These are phyloP conservation scores for Hedya salicella DNA, from an alignment of 2,888 invertebrate species.

Conservation along the genomic window DNA sequence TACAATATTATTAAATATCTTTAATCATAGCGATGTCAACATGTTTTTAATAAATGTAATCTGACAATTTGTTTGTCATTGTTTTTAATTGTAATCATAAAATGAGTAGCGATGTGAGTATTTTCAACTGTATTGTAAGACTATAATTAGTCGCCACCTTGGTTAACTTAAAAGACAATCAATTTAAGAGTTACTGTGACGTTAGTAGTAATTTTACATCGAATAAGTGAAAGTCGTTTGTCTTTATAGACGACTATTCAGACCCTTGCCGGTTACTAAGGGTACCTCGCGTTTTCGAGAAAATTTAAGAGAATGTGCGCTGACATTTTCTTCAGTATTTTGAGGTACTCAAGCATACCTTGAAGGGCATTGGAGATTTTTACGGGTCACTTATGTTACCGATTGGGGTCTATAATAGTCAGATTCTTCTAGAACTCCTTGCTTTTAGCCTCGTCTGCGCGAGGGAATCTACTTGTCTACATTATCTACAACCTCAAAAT, in stretches of 20 bases:
- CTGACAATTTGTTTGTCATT: conserved; percentile 25
- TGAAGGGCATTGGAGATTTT: not conserved
- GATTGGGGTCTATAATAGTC: conserved; percentile 48
- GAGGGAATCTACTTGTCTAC: conserved; percentile 41
- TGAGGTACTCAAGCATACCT: not conserved
- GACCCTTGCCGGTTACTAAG: not conserved
- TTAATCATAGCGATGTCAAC: conserved; percentile 34
- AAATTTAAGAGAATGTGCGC: not conserved
- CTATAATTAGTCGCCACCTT: conserved; percentile 58
- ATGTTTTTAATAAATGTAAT: conserved; percentile 33
- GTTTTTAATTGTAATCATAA: conserved; percentile 26
- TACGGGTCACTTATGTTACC: conserved; percentile 47
- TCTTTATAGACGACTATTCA: conserved; percentile 24
- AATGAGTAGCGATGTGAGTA: conserved; percentile 43
- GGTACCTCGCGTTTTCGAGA: not conserved
- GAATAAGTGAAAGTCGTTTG: conserved; percentile 45
- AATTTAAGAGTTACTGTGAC: conserved; percentile 61
- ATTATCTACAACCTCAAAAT: conserved; percentile 48
- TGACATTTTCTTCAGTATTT: not conserved
- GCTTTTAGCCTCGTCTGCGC: conserved; percentile 6
- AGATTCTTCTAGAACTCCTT: conserved; percentile 34
- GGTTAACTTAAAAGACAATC: conserved; percentile 61
- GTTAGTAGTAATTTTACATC: conserved; percentile 53
- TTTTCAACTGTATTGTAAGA: conserved; percentile 61
- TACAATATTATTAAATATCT: conserved; percentile 26